Conservation (phyloP, 2,113 vertebrate species). For the Hemibagrus wyckioides region DNA sequence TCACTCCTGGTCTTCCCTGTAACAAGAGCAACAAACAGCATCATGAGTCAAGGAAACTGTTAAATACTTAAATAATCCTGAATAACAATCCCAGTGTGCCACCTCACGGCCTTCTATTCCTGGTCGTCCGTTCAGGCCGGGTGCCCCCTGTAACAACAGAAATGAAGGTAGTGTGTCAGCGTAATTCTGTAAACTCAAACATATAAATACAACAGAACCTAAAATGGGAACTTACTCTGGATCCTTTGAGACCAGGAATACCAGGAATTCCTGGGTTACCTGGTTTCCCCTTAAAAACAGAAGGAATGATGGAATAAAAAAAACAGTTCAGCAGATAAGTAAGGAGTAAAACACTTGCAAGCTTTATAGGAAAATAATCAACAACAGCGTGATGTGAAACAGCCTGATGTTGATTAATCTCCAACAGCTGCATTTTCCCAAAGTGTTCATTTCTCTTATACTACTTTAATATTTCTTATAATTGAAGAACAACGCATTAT, state of each 20-base stretch:
- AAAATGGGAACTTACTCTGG: slow-evolving; percentile 59
- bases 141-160: slow-evolving; percentile 72
- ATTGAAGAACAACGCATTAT: not conserved
- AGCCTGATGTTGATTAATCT: not conserved
- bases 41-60: not conserved
- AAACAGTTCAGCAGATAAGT: not conserved
- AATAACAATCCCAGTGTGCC: slow-evolving; percentile 31
- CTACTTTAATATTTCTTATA: not conserved
- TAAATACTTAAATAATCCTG: not conserved
- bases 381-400: not conserved
- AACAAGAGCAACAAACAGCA: not conserved
- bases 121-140: slow-evolving; percentile 77
- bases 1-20: slow-evolving; percentile 65
- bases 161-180: slow-evolving; percentile 43
- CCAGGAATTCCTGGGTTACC: slow-evolving; percentile 66
- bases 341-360: not conserved
- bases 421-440: not conserved
- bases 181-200: not conserved
- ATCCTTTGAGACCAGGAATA: slow-evolving; percentile 64
- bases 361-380: not conserved
- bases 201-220: slow-evolving; percentile 26
- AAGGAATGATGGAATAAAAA: not conserved
- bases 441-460: not conserved
- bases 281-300: slow-evolving; percentile 65
- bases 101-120: slow-evolving; percentile 82